Percentiles rank a stretch among this genome's conserved stretches.
Evolutionary conservation across 2,888 invertebrate genomes (phyloP).

Genomic region (Falcaria lacertinaria): DNA sequence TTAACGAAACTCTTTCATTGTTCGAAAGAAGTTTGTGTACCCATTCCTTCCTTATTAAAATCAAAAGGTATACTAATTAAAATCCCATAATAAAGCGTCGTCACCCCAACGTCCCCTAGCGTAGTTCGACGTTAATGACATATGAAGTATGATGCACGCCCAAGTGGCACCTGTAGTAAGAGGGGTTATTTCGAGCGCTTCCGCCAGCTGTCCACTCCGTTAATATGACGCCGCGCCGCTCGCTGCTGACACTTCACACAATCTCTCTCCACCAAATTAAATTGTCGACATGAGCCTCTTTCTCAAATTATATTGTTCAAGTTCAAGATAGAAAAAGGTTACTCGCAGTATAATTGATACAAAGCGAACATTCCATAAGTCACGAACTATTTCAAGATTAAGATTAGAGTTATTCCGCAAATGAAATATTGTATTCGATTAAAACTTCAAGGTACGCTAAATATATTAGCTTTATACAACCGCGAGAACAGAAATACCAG

Average conservation of each 20-base stretch:
- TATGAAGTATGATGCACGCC: conserved; percentile 57
- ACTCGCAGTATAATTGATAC: too few relatives aligned
- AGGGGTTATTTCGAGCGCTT: conserved; percentile 64
- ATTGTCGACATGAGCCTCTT: conserved; percentile 43
- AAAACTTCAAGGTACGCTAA: too few relatives aligned
- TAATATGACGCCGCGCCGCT: conserved; percentile 61
- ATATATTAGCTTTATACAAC: background rate
- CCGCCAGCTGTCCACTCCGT: conserved; percentile 71
- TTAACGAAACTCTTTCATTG: too few relatives aligned
- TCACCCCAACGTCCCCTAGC: too few relatives aligned
- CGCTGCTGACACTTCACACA: conserved; percentile 52
- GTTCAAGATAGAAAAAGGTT: background rate
- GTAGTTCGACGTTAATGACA: background rate
- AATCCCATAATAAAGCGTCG: too few relatives aligned
- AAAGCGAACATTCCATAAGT: too few relatives aligned
- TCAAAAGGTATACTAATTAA: too few relatives aligned
- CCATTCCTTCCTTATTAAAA: too few relatives aligned
- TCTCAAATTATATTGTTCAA: too few relatives aligned
- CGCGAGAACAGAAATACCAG: background rate
- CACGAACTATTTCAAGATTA: background rate
- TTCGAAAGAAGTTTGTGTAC: too few relatives aligned
- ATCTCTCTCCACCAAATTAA: conserved; percentile 59
- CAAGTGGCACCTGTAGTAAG: conserved; percentile 53
- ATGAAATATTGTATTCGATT: background rate
- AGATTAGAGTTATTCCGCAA: background rate